Evolutionary conservation across 2,888 invertebrate genomes (phyloP), one percentile per base, ranked within the genome.

Genomic region (Cephus rjabovi): DNA sequence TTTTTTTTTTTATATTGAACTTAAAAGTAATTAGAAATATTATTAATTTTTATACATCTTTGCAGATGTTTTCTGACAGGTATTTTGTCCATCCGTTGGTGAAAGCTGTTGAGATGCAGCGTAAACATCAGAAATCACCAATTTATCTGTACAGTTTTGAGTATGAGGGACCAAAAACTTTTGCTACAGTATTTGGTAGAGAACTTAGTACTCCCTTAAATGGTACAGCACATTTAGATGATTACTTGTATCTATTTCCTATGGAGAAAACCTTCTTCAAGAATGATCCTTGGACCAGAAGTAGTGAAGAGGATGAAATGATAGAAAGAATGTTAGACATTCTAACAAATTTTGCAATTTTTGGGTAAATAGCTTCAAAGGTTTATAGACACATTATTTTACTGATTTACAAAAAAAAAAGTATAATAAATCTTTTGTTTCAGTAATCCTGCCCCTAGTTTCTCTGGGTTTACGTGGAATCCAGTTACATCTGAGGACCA

Each of bases 381-480:
- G 15, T 34, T 71, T 31, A 31, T 15, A 30, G 30, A 2, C 3
- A 34, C 12, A 23, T 56, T 56, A 56, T 9, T 23, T 56, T 56
- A 56, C 56, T 56, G 56, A 56, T 56, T 56, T 23, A 56, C 9
- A 56, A 23, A 23, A 23, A 6, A 40, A 23, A 6, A 40, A 40
- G 15, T 40, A 23, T 23, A 40, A 40, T 23, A 23, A 15, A 56
- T 75, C 1, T 31, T 75, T 31, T 23, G 0, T 33, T 56, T 40
- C 78, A 78, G 78, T 73, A 76, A 78, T 76, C 78, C 78, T 37
- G 75, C 78, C 12, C 78, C 78, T 6, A 75, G 75, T 15, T 75
- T 70, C 23, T 78, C 70, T 31, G 78, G 71, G 34, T 56, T 78
- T 9, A 56, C 73, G 12, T 78, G 78, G 78, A 30, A 78, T n/a